Evolutionary conservation across 1,140 invertebrate species (phyloP), one percentile per base, ranked within the genome.

Genomic region (Chelonus insularis): DNA sequence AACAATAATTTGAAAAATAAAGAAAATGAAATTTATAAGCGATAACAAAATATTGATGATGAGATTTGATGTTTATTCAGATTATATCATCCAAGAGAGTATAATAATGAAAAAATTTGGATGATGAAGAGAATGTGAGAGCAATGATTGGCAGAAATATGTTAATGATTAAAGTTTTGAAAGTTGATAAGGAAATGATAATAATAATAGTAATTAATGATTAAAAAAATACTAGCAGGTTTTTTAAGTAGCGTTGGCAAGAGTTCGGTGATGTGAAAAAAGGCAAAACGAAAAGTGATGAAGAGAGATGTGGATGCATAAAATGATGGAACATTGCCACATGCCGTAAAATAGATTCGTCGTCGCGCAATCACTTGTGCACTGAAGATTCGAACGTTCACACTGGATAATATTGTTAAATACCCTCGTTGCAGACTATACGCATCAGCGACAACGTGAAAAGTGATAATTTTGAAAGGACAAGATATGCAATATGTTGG

Each of bases 401-500:
- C 16, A 37, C 52, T 29, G 34, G n/a, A 11, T 20, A 55, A 37
- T 55, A 55, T 39, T 20, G 34, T 55, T 39, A 18, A 55, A 37
- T 55, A 55, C 52, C 14, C 14, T 36, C 21, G 52, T 55, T 21
- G 36, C 18, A 55, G 21, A 21, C 34, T 18, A 55, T 39, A 55
- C n/a, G 20, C 52, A 55, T 55, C 18, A 29, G 16, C 34, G 21
- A 39, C 36, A 65, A 60, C 54, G 51, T 66, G 60, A 65, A 69
- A 73, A 70, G 39, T 66, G 64, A 68, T 65, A 67, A 68, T 70
- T 69, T 64, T 65, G 57, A 69, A 70, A 63, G 63, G 66, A 52
- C 62, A 72, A 72, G 60, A 70, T 71, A 72, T 77, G 76, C 77
- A 80, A 79, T 80, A 79, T 80, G 78, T 79, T 79, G 71, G 71